Percentiles rank a stretch among this genome's conserved stretches.
phyloP scores from a whole-genome alignment of 1,140 invertebrate genomes.

The Papilio aristodemus region DNA sequence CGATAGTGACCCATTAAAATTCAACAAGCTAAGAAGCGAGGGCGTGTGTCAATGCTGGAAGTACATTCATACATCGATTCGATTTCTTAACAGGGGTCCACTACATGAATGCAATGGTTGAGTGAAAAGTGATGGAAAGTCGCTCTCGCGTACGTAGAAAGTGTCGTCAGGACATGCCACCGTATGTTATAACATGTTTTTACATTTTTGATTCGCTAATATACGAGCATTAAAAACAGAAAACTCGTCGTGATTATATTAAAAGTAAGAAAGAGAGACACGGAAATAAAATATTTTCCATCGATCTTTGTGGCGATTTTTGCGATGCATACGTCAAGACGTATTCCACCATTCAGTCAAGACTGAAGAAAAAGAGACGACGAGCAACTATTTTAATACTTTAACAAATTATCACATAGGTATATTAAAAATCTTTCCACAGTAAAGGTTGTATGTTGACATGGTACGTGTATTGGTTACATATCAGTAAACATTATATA shows the following conservation, averaged over 20 bases:
- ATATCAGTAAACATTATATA: conserved; percentile 12
- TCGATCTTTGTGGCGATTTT: no score
- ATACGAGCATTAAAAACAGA: background rate
- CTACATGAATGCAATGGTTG: conserved; percentile 33
- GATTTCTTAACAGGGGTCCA: conserved; percentile 36
- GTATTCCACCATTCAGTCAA: no score
- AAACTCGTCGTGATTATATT: background rate
- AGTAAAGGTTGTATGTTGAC: background rate
- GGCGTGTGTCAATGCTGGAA: conserved; percentile 2
- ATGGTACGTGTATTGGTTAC: conserved; percentile 1
- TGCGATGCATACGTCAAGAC: no score
- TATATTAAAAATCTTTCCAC: background rate
- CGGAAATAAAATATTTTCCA: no score
- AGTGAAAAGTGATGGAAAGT: conserved; percentile 48
- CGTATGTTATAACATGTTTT: conserved; percentile 7
- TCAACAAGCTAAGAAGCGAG: conserved; percentile 7
- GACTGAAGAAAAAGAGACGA: no score
- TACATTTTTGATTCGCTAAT: background rate
- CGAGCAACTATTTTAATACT: no score
- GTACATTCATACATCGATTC: conserved; percentile 13
- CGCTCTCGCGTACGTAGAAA: conserved; percentile 49
- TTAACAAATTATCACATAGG: no score
- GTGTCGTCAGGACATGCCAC: conserved; percentile 40
- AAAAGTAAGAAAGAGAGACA: background rate
- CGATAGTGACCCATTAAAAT: conserved; percentile 19